These are phyloP conservation scores for Drosophila vallismaia DNA, from an alignment of 2,888 invertebrate genomes.

Conservation along the genomic window DNA sequence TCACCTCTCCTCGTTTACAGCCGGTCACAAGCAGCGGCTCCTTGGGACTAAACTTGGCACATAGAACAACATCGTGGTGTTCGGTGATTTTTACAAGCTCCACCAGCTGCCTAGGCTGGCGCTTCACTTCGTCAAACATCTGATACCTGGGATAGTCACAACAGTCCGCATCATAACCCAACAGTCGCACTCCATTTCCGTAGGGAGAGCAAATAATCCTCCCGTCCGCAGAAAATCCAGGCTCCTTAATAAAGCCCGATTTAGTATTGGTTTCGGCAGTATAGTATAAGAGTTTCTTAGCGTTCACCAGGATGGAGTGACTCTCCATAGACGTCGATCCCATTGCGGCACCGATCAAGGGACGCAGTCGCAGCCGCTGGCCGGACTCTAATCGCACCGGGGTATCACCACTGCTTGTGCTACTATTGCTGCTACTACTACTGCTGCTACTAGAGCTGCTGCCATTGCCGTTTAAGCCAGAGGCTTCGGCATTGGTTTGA, in stretches of 20 bases:
- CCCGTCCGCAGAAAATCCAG: constrained; percentile 95
- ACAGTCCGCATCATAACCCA: constrained; percentile 91
- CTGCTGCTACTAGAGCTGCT: constrained; percentile 28
- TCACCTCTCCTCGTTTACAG: constrained; percentile 93
- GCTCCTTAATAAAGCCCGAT: constrained; percentile 95
- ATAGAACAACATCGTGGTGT: constrained; percentile 93
- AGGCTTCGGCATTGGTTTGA: constrained; percentile 32
- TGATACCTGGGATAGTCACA: constrained; percentile 87
- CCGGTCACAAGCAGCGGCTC: constrained; percentile 95
- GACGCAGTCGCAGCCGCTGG: constrained; percentile 55
- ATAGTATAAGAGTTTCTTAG: constrained; percentile 91
- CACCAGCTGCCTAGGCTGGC: constrained; percentile 83
- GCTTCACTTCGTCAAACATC: constrained; percentile 84
- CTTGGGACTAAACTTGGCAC: constrained; percentile 94
- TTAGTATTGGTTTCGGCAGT: constrained; percentile 94
- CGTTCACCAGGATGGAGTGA: constrained; percentile 85
- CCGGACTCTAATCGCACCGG: constrained; percentile 47
- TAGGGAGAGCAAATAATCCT: constrained; percentile 95
- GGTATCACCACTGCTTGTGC: constrained; percentile 44
- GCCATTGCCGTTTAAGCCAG: constrained; percentile 37
- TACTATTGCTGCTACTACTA: constrained; percentile 46
- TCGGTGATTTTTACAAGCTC: constrained; percentile 89
- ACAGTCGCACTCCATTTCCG: constrained; percentile 92
- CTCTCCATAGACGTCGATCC: constrained; percentile 14
- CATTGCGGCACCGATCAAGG: constrained; percentile 38